These are phyloP conservation scores for Meriones psammophilus DNA, from an alignment of 2,797 vertebrate genomes.

Conservation along the genomic window DNA sequence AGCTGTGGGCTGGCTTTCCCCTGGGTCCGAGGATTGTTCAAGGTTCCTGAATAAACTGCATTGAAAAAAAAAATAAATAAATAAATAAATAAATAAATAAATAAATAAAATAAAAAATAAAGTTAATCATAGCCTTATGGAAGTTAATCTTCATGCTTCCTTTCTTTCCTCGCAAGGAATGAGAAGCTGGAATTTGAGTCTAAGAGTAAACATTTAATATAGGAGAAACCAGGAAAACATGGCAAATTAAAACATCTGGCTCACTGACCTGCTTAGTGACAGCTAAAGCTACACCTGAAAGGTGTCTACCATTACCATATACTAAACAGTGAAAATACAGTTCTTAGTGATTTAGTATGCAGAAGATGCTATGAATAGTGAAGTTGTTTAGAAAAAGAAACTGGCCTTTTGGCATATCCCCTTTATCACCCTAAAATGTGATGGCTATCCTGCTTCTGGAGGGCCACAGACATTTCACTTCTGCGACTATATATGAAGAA, in stretches of 20 bases:
- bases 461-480: neutral
- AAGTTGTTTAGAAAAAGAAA: neutral
- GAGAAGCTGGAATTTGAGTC: neutral
- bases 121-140: neutral
- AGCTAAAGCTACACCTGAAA: slow-evolving; percentile 5
- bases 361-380: slow-evolving; percentile 11
- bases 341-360: neutral
- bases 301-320: neutral
- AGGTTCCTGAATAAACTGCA: too few relatives aligned
- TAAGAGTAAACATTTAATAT: slow-evolving; percentile 10
- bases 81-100: too few relatives aligned
- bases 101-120: too few relatives aligned
- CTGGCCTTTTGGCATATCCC: neutral
- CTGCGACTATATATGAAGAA: neutral
- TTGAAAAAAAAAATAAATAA: too few relatives aligned
- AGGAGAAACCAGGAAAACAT: neutral
- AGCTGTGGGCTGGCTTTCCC: too few relatives aligned
- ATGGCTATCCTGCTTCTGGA: neutral
- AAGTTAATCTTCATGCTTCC: neutral
- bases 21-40: too few relatives aligned
- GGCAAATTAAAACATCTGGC: neutral
- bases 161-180: neutral
- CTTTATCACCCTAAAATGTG: neutral
- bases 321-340: neutral
- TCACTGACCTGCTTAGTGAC: neutral